phyloP scores from a whole-genome alignment of 64 coral and sea anemone species.

The Stichodactyla mertensii region DNA sequence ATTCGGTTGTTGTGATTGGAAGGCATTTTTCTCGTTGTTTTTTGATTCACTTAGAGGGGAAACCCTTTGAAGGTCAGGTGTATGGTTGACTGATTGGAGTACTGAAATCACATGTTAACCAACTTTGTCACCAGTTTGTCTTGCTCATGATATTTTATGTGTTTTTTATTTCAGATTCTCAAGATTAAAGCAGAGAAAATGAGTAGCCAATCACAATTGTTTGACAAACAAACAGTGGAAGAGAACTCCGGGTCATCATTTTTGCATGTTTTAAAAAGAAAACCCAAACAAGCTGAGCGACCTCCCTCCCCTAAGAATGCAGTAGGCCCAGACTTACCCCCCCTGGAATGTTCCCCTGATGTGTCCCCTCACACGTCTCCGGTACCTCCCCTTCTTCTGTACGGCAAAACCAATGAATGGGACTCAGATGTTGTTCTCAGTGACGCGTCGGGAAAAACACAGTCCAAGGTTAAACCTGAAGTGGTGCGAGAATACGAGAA shows the following conservation, averaged over 20 bases:
- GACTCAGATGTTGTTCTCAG: background rate
- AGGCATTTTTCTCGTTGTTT: no score
- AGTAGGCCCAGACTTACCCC: background rate
- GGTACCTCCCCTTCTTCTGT: background rate
- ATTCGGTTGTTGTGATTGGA: no score
- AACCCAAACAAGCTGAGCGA: background rate
- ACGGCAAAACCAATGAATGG: background rate
- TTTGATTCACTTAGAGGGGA: no score
- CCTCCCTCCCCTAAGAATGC: constrained; percentile 13
- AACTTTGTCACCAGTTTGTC: no score
- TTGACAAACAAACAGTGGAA: constrained; percentile 11
- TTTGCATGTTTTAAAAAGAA: constrained; percentile 13
- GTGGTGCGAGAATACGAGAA: background rate
- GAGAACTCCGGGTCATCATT: background rate
- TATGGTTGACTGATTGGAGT: no score
- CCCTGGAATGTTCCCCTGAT: background rate
- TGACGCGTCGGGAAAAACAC: background rate
- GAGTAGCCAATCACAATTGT: background rate
- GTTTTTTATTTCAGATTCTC: background rate
- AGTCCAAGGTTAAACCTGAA: background rate
- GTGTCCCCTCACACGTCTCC: background rate
- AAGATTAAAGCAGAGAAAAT: constrained; percentile 5
- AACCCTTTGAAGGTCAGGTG: no score
- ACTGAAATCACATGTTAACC: no score
- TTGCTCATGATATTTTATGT: no score